phyloP scores from a whole-genome alignment of 1,140 invertebrate genomes.

The Anoplophora glabripennis region DNA sequence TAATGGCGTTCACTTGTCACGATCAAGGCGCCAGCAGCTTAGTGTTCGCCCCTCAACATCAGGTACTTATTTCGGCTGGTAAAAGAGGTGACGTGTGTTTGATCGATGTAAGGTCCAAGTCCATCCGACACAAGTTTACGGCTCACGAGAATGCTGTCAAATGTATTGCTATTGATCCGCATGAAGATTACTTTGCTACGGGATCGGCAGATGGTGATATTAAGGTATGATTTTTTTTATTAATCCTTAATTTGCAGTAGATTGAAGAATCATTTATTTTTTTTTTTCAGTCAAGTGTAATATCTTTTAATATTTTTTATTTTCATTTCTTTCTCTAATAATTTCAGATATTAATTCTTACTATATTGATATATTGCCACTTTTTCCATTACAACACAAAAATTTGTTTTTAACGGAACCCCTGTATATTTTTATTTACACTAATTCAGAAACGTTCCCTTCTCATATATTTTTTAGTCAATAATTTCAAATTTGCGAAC shows the following conservation, averaged over 20 bases:
- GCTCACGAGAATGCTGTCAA: slow-evolving; percentile 93
- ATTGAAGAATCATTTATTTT: background rate
- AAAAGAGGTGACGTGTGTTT: slow-evolving; percentile 95
- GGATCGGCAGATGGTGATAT: slow-evolving; percentile 99
- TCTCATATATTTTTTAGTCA: no score
- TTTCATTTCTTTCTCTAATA: no score
- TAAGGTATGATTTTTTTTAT: slow-evolving; percentile 65
- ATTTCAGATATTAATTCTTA: no score
- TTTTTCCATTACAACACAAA: no score
- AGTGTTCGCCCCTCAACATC: slow-evolving; percentile 89
- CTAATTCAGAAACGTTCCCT: no score
- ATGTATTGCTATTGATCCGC: slow-evolving; percentile 89
- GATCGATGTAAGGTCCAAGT: slow-evolving; percentile 88
- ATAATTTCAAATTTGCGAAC: no score
- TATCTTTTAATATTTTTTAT: no score
- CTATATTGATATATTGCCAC: no score
- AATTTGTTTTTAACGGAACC: no score
- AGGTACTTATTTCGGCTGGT: slow-evolving; percentile 89
- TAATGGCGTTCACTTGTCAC: slow-evolving; percentile 88
- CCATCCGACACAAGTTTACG: slow-evolving; percentile 83
- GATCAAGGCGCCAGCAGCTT: slow-evolving; percentile 87
- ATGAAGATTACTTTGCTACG: slow-evolving; percentile 95
- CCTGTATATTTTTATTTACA: no score
- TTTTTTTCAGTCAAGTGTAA: no score
- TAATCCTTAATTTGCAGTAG: background rate